A percentile compares a stretch with the other conserved stretches of the same genome.
Evolutionary conservation across 2,113 vertebrate genomes (phyloP).

Genomic region (Podiceps cristatus): DNA sequence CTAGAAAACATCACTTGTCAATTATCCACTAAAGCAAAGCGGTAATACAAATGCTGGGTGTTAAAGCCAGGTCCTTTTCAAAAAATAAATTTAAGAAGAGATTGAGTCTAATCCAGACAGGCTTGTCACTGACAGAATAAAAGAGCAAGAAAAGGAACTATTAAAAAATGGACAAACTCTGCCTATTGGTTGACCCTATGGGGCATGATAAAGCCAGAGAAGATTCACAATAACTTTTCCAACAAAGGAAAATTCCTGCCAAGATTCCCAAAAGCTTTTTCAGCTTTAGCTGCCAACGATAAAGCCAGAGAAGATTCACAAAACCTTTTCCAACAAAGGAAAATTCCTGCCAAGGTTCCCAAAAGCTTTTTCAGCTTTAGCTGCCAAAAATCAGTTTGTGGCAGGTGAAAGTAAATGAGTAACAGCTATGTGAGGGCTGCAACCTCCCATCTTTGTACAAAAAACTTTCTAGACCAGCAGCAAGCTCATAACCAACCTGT

Average conservation of each 20-base stretch:
- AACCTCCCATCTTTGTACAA: neutral
- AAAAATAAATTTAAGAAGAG: neutral
- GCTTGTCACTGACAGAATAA: neutral
- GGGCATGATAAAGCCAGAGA: neutral
- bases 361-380: neutral
- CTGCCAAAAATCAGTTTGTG: neutral
- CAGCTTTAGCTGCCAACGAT: neutral
- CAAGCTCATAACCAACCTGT: neutral
- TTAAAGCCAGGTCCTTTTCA: neutral
- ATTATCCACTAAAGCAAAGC: neutral
- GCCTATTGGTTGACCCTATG: neutral
- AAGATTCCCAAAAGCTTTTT: neutral
- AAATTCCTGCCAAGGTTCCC: neutral
- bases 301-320: neutral
- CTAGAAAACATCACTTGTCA: neutral
- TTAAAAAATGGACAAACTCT: neutral
- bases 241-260: neutral
- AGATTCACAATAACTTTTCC: neutral
- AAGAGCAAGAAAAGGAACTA: neutral
- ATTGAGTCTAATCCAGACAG: neutral
- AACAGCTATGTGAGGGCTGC: neutral
- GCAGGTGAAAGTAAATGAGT: neutral
- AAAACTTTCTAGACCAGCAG: neutral
- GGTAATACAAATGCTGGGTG: neutral
- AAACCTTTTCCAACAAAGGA: neutral